These are phyloP conservation scores for Pseudomyrmex sp. DNA, from an alignment of 1,140 invertebrate species.

Conservation along the genomic window DNA sequence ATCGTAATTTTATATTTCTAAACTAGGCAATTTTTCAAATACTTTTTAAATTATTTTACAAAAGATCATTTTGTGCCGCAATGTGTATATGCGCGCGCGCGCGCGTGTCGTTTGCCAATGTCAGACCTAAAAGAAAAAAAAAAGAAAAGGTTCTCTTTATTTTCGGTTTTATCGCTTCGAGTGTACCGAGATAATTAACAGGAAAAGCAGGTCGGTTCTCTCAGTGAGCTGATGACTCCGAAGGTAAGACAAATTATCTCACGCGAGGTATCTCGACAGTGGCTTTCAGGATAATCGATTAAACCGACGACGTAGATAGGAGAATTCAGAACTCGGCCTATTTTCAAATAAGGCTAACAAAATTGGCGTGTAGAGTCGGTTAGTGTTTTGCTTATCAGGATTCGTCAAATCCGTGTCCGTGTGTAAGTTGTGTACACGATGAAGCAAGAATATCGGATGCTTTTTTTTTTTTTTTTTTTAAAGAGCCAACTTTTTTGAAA, in stretches of 20 bases:
- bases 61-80: too few relatives aligned
- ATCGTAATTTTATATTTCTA: too few relatives aligned
- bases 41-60: too few relatives aligned
- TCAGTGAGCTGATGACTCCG: constrained; percentile 20
- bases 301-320: constrained; percentile 43
- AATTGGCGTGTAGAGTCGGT: constrained; percentile 20
- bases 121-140: too few relatives aligned
- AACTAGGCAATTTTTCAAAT: too few relatives aligned
- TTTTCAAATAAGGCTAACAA: constrained; percentile 32
- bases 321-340: constrained; percentile 41
- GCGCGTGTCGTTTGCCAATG: too few relatives aligned
- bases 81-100: too few relatives aligned
- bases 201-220: constrained; percentile 22
- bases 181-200: not conserved
- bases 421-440: not conserved
- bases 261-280: constrained; percentile 44
- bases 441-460: not conserved
- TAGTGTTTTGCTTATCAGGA: constrained; percentile 20
- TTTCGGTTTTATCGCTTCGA: constrained; percentile 7
- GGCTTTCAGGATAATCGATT: constrained; percentile 46
- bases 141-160: not conserved
- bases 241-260: constrained; percentile 50
- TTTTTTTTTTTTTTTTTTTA: not conserved
- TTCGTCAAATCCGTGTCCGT: not conserved
- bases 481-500: not conserved